Base-by-base conservation (phyloP, 35 echinoderm and acorn worm species). In the Patiria miniata region DNA sequence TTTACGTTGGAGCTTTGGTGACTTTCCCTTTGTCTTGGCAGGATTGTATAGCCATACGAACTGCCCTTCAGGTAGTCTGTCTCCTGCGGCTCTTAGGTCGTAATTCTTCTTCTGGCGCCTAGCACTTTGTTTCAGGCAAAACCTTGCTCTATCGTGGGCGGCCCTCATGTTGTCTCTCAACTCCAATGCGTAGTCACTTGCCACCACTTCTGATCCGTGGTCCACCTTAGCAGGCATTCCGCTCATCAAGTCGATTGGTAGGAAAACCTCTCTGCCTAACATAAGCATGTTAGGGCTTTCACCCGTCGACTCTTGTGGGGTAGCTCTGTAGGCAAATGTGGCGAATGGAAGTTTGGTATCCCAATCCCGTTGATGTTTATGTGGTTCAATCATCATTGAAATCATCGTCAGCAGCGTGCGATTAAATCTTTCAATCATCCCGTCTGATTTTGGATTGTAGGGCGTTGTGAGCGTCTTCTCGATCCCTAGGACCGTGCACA, bases 351-450 rank as follows among this genome's bases (percentile, higher is more conserved):
- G 53, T 53, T 78, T 51, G 15, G 79, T 59, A 55, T 95, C 88
- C 84, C 93, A 95, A 77, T 87, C 84, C 7, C 47, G 55, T 79
- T 94, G 91, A 6, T 54, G 40, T 14, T 54, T 55, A 17, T 89
- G n/a, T 21, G 68, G 30, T 21, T 80, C 87, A 16, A 89, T 40
- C 28, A 81, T 23, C 37, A 30, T 47, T 14, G 79, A 8, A 8
- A 81, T 29, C 37, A 81, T 81, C 17, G 15, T 51, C 7, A 81
- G 5, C 52, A 89, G 39, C 17, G 87, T 86, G 0, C 93, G 78
- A 56, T 94, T 94, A 61, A 85, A 94, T 36, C 93, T 77, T 42
- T 93, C 91, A 15, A 93, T 81, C 3, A 89, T 28, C 8, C 93
- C 79, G 52, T 94, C 93, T 8, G 88, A 94, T 28, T 93, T 83